Base-by-base conservation (phyloP, 1,140 invertebrate species). In the Sycophila sp. region DNA sequence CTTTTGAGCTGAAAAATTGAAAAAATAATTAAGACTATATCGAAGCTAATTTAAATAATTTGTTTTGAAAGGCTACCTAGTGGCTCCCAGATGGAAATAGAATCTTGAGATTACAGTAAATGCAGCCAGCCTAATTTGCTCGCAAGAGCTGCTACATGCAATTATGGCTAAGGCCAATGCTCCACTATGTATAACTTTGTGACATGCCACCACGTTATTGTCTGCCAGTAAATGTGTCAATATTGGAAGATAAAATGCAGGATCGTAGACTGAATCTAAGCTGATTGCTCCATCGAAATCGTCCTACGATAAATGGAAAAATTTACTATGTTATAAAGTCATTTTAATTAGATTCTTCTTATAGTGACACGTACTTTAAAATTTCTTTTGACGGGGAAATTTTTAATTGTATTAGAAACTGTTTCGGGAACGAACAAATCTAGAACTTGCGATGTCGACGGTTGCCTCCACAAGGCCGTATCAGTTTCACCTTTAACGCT, bases 191-290 rank as follows among this genome's bases (percentile, higher is more conserved):
- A 90, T 85, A 69, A 93, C 88, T 78, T 89, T 90, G 68, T 91
- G 88, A 75, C 89, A 91, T 0, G 89, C 87, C 11, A 93, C 88
- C 5, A 89, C 83, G 45, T 91, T 90, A 72, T 90, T 89, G 4
- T 91, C 90, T 11, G 85, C 83, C 42, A 94, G 77, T 17, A 94
- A 80, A 69, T 89, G 87, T 73, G 87, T 90, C 65, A 94, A 86
- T 19, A 94, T 79, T 5, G 92, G 91, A 58, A 94, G 85, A 66
- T 93, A 83, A 79, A 94, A 94, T 51, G 89, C 86, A 2, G 93
- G 90, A 81, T 94, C 93, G 73, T 94, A 94, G 32, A 92, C 81
- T 58, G 80, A 59, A 26, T 60, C 70, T 24, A 36, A 17, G 59
- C 19, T 36, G 5, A 24, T 53, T 67, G n/a, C 15, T 22, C 32